phyloP scores from a whole-genome alignment of 1,140 invertebrate genomes.

The Carcinoscorpius rotundicauda region DNA sequence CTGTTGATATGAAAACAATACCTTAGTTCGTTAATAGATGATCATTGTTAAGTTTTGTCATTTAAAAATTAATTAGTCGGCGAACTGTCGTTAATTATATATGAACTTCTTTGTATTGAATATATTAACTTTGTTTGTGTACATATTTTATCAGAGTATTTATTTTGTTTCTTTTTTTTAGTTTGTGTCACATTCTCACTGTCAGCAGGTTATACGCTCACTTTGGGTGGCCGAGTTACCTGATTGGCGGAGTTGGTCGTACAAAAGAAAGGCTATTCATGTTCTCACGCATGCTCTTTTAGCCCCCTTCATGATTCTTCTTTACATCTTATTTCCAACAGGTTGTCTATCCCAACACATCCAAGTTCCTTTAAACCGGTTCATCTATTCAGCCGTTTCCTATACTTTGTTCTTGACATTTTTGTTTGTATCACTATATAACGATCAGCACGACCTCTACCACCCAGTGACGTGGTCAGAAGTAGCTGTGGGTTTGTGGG shows the following conservation, averaged over 20 bases:
- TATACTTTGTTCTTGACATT: constrained; percentile 18
- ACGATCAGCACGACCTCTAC: constrained; percentile 10
- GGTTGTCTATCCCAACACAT: constrained; percentile 14
- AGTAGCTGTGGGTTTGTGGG: constrained; percentile 13
- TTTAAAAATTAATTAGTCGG: no score
- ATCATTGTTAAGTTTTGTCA: no score
- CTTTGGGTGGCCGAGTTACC: constrained; percentile 28
- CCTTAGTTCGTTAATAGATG: no score
- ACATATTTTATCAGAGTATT: no score
- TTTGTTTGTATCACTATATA: neutral
- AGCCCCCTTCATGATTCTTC: constrained; percentile 15
- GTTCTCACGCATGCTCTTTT: constrained; percentile 18
- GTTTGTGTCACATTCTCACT: constrained; percentile 35
- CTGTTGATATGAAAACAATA: no score
- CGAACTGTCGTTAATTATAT: no score
- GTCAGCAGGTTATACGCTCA: constrained; percentile 34
- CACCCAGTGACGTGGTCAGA: constrained; percentile 17
- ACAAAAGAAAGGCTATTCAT: constrained; percentile 8
- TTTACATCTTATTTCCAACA: constrained; percentile 17
- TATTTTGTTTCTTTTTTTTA: constrained; percentile 8
- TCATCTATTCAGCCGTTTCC: constrained; percentile 18
- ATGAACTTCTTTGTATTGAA: no score
- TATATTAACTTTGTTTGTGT: no score
- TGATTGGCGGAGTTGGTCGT: constrained; percentile 18
- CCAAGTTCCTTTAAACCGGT: constrained; percentile 19